Percentiles rank a stretch among this genome's conserved stretches.
Evolutionary conservation across 2,113 vertebrate genomes (phyloP).

Genomic region (Conger conger): DNA sequence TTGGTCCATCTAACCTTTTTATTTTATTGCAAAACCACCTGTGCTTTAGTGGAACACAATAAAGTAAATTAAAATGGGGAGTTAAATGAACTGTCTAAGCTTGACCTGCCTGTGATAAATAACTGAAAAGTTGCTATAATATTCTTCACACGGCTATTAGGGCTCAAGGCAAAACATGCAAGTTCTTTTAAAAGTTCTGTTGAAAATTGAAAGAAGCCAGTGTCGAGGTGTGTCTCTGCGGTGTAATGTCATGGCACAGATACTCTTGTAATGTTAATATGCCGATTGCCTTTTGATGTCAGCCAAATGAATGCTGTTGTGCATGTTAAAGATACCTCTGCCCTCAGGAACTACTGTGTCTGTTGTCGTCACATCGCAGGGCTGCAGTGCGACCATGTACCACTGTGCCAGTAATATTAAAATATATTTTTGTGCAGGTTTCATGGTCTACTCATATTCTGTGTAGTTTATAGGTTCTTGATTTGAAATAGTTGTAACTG

Average conservation of each 20-base stretch:
- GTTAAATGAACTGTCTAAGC: no score
- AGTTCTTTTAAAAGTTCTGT: no score
- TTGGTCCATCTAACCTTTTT: background rate
- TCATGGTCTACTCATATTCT: background rate
- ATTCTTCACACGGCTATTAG: no score
- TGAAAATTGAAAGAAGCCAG: no score
- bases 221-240: background rate
- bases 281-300: background rate
- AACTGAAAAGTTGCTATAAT: no score
- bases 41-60: background rate
- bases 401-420: no score
- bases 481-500: background rate
- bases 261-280: background rate
- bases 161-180: no score
- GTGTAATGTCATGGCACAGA: background rate
- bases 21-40: background rate
- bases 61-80: no score
- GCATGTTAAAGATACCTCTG: background rate
- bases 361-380: background rate
- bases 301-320: background rate
- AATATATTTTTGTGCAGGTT: no score
- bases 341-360: background rate
- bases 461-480: background rate
- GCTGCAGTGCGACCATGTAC: background rate
- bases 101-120: no score